A percentile compares a stretch with the other conserved stretches of the same genome.
Evolutionary conservation across 2,888 invertebrate species (phyloP).

Genomic region (Eueremaeus valkanovi): DNA sequence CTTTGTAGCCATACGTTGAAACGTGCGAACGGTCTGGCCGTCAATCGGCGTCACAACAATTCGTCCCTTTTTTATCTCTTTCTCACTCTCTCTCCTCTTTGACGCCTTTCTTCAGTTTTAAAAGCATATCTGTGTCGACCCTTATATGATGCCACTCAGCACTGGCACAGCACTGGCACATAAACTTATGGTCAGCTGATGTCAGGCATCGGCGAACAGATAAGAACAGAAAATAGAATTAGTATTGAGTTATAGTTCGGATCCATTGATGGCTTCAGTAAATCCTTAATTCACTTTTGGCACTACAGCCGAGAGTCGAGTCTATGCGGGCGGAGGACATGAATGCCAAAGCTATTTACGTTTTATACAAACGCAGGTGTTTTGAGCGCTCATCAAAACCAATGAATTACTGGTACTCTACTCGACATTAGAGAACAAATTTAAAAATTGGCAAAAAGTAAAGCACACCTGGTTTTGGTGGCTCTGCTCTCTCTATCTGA

Average conservation of each 20-base stretch:
- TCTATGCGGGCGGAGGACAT: not conserved
- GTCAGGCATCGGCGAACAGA: not conserved
- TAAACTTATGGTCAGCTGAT: constrained; percentile 23
- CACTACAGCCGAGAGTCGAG: not conserved
- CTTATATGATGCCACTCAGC: not conserved
- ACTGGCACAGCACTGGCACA: not conserved
- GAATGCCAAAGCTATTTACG: constrained; percentile 11
- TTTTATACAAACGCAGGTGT: constrained; percentile 1
- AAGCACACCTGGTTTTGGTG: not conserved
- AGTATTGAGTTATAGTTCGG: not conserved
- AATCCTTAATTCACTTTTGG: constrained; percentile 12
- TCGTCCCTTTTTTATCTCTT: constrained; percentile 8
- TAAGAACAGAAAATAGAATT: not conserved
- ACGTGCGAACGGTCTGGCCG: constrained; percentile 22
- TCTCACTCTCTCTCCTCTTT: constrained; percentile 13
- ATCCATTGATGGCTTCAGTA: not conserved
- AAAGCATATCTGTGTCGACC: not conserved
- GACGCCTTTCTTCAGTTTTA: constrained; percentile 17
- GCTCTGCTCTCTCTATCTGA: not conserved
- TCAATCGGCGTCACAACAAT: constrained; percentile 20
- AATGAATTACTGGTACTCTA: not conserved
- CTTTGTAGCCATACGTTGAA: not conserved
- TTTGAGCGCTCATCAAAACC: not conserved
- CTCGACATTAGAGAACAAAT: not conserved
- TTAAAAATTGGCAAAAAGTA: not conserved